These are phyloP conservation scores for Scylla paramamosain DNA, from an alignment of 1,140 invertebrate species.

Conservation along the genomic window DNA sequence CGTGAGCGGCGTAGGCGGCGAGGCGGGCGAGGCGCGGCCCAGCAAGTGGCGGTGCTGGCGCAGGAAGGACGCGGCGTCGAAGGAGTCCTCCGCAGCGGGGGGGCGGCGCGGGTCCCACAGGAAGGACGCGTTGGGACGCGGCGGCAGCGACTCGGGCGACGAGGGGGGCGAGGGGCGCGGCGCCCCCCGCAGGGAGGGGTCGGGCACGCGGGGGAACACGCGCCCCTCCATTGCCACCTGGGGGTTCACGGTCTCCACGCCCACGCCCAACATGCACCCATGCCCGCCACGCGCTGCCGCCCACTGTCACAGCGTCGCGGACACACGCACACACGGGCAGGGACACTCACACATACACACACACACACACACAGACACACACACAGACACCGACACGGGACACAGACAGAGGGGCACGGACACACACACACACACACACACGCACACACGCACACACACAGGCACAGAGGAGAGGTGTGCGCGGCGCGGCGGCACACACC, in stretches of 20 bases:
- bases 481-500: too few relatives aligned
- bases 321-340: too few relatives aligned
- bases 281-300: background rate
- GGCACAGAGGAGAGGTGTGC: too few relatives aligned
- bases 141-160: constrained; percentile 57
- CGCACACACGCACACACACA: too few relatives aligned
- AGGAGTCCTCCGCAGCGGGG: constrained; percentile 61
- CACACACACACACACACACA: too few relatives aligned
- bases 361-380: too few relatives aligned
- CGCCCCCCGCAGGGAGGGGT: constrained; percentile 62
- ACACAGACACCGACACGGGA: too few relatives aligned
- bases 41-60: constrained; percentile 72
- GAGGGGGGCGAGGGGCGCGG: constrained; percentile 58
- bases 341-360: too few relatives aligned
- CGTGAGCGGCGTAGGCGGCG: constrained; percentile 54
- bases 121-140: constrained; percentile 68
- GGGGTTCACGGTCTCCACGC: constrained; percentile 64
- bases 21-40: constrained; percentile 57
- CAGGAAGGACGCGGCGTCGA: constrained; percentile 72
- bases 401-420: too few relatives aligned
- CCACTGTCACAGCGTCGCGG: background rate
- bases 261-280: constrained; percentile 58
- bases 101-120: constrained; percentile 60
- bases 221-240: constrained; percentile 58
- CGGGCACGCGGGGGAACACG: constrained; percentile 65